Base-by-base conservation (phyloP, 2,888 invertebrate genomes). In the Carabus problematicus region DNA sequence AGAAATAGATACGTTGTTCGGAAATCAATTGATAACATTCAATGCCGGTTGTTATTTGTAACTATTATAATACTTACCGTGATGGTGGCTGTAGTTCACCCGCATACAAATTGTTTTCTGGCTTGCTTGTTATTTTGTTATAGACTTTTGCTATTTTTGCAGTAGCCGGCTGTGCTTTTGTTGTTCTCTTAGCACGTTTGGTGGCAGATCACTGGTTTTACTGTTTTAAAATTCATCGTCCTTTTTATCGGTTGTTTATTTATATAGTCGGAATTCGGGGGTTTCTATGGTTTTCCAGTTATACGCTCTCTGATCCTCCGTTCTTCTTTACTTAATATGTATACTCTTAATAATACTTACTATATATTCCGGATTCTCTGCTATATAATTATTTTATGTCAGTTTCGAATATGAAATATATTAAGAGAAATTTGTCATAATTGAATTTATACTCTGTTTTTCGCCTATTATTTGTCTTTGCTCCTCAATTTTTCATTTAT, bases 241-340 rank as follows among this genome's bases (percentile, higher is more conserved):
- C 76, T 79, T 47, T 78, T 74, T 72, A 81, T 80, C 18, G 81
- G 78, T 42, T 74, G 70, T 60, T 75, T 79, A 40, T 77, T 80
- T 61, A 76, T 82, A 75, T 86, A 86, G 1, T 85, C 84, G 9
- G 84, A 84, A 41, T 79, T 80, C 1, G 86, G 85, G 3, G 86
- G 86, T 74, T 84, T 84, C 54, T 81, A 80, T 14, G 86, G 86
- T 76, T 85, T 85, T 6, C 86, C 86, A 58, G 81, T 80, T 63
- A 80, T 75, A 70, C 81, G 79, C 71, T 85, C 84, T 71, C 82
- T 81, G 8, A 86, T 78, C 42, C 76, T 76, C 63, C 79, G 79
- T 74, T 86, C 86, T 42, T 84, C 83, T 77, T 85, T 85, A n/a
- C 82, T 84, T 12, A 86, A 75, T n/a, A n/a, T n/a, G n/a, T 52